Evolutionary conservation across 2,797 vertebrate species (phyloP), one percentile per base, ranked within the genome.

Genomic region (Hydrolagus colliei): DNA sequence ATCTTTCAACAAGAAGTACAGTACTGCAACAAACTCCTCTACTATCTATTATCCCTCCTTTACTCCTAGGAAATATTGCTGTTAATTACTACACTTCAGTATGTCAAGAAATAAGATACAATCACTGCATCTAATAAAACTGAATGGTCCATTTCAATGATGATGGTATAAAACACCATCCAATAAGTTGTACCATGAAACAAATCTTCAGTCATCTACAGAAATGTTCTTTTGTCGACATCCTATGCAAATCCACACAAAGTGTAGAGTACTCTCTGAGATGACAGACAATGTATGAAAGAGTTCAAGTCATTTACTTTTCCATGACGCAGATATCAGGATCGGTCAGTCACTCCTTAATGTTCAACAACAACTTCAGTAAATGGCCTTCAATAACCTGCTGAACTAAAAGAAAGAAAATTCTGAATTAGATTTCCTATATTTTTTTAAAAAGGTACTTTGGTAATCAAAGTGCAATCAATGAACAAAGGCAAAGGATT

Each of bases 341-440:
- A 76, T 86, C 87, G 84, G 6, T 85, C 14, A 72, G 8, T 94
- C 93, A 99, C 88, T 98, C 97, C 92, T 96, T 95, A 91, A 98
- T 96, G 86, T 93, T 98, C 89, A 98, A 97, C 89, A 99, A 95
- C 62, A 99, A 92, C 91, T 95, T 96, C 89, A 99, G 88, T 87
- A 99, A 91, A 89, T 99, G 97, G 52, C 95, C 95, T 89, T 99
- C 97, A 90, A 99, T 98, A 88, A 97, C 97, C 95, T 99, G 98
- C 94, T 99, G 98, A 91, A 98, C 98, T 99, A 87, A 88, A 92
- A 86, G n/a, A 89, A 84, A 91, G 1, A 89, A 65, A 77, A 32
- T 63, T 11, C 32, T 20, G 32, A 68, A 84, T 84, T 84, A 84
- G 79, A 84, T 18, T 82, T 68, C 79, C 20, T 6, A 68, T 82